These are phyloP conservation scores for Digitonthophagus gazella DNA, from an alignment of 2,888 invertebrate genomes.

Conservation along the genomic window DNA sequence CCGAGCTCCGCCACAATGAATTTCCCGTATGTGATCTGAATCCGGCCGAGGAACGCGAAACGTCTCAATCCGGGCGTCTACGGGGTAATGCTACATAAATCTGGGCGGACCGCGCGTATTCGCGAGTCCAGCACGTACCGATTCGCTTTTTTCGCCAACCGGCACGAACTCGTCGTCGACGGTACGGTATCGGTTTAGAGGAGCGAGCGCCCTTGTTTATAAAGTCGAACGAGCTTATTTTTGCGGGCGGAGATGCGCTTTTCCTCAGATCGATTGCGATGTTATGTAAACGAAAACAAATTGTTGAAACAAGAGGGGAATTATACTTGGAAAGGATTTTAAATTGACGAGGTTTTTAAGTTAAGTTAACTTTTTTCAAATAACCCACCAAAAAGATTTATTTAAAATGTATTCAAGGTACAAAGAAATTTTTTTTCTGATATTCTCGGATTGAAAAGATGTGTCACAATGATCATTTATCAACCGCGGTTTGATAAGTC, in stretches of 20 bases:
- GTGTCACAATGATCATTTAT: too few relatives aligned
- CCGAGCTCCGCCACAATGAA: conserved; percentile 20
- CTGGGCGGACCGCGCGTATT: neutral
- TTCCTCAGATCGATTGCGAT: neutral
- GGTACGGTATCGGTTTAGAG: neutral
- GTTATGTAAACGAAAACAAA: neutral
- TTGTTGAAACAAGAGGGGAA: neutral
- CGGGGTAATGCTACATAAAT: conserved; percentile 19
- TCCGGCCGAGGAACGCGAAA: conserved; percentile 15
- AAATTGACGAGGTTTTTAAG: too few relatives aligned
- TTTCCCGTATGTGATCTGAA: conserved; percentile 22
- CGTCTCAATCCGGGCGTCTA: conserved; percentile 16
- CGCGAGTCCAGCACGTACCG: neutral
- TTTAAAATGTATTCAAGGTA: too few relatives aligned
- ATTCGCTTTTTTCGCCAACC: neutral
- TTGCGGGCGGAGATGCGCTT: neutral
- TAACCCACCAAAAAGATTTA: too few relatives aligned
- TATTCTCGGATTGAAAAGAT: too few relatives aligned
- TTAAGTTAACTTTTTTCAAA: too few relatives aligned
- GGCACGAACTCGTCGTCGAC: neutral
- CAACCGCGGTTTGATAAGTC: too few relatives aligned
- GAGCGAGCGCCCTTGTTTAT: neutral
- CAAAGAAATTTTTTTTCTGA: too few relatives aligned
- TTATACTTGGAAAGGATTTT: too few relatives aligned
- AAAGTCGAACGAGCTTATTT: neutral